Conservation (phyloP, 2,888 invertebrate species). For the Caenorhabditis sp. region DNA sequence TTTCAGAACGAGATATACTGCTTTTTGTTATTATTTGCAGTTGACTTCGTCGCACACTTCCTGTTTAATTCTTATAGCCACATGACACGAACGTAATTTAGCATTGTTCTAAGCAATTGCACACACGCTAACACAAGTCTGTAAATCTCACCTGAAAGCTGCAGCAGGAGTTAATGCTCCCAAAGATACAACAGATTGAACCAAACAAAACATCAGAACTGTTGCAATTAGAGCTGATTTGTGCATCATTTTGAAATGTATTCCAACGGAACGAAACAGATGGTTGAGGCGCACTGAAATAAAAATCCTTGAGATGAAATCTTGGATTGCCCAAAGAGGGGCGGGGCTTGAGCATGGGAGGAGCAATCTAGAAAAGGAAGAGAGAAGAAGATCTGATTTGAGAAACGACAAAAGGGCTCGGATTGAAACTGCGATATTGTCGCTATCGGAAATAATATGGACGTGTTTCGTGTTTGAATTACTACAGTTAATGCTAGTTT, state of each 20-base stretch:
- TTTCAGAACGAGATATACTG: conserved; percentile 14
- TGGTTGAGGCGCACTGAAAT: neutral
- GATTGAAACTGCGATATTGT: no score
- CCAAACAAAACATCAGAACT: conserved; percentile 19
- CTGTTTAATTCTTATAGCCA: neutral
- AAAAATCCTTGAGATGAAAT: neutral
- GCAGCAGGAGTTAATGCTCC: conserved; percentile 29
- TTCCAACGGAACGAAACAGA: neutral
- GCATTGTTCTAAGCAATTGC: neutral
- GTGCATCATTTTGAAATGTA: conserved; percentile 19
- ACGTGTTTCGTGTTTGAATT: no score
- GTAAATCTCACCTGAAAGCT: conserved; percentile 28
- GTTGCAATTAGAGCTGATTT: conserved; percentile 11
- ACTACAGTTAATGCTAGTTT: no score
- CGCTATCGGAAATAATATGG: neutral
- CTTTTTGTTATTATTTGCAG: neutral
- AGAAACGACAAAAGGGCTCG: no score
- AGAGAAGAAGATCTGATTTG: neutral
- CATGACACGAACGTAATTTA: neutral
- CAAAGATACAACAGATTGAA: conserved; percentile 18
- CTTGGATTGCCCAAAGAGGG: neutral
- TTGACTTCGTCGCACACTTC: neutral
- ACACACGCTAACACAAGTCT: no score
- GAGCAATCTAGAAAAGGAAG: neutral
- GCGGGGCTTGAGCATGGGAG: conserved; percentile 7